Percentiles rank a stretch among this genome's conserved stretches.
phyloP scores from a whole-genome alignment of 2,797 vertebrate species.

The Brachyalestes nurse region DNA sequence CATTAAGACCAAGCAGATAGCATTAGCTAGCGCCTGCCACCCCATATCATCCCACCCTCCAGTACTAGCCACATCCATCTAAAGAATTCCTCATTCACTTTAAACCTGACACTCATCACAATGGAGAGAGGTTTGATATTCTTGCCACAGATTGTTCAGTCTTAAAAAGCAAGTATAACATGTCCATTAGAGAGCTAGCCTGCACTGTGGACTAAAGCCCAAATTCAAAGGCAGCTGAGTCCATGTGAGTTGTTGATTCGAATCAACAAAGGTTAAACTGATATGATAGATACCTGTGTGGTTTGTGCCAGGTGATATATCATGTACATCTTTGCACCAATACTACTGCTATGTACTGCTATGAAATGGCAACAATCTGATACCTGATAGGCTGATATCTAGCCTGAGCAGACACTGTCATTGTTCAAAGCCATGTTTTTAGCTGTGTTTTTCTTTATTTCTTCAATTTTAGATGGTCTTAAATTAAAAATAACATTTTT shows the following conservation, averaged over 20 bases:
- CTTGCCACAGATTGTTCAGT: not conserved
- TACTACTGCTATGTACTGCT: too few species aligned
- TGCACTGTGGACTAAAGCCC: not conserved
- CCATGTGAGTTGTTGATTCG: not conserved
- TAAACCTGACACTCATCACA: constrained; percentile 16
- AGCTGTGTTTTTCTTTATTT: not conserved
- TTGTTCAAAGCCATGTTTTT: not conserved
- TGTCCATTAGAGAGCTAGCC: not conserved
- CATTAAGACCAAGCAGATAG: constrained; percentile 12
- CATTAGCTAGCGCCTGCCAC: not conserved
- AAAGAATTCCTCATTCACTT: constrained; percentile 24
- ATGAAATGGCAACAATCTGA: too few species aligned
- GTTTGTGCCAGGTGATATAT: not conserved
- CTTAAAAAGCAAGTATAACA: constrained; percentile 12
- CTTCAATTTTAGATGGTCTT: too few species aligned
- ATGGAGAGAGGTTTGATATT: constrained; percentile 23
- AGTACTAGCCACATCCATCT: not conserved
- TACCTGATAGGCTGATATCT: not conserved
- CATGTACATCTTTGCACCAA: too few species aligned
- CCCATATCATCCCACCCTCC: constrained; percentile 19
- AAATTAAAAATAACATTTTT: too few species aligned
- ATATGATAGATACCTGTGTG: not conserved
- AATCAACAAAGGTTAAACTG: not conserved
- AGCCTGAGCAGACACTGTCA: not conserved
- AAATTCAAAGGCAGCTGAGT: not conserved